Percentiles rank a stretch among this genome's conserved stretches.
Conservation (phyloP, 1,140 invertebrate genomes). For the Anadara kagoshimensis region DNA sequence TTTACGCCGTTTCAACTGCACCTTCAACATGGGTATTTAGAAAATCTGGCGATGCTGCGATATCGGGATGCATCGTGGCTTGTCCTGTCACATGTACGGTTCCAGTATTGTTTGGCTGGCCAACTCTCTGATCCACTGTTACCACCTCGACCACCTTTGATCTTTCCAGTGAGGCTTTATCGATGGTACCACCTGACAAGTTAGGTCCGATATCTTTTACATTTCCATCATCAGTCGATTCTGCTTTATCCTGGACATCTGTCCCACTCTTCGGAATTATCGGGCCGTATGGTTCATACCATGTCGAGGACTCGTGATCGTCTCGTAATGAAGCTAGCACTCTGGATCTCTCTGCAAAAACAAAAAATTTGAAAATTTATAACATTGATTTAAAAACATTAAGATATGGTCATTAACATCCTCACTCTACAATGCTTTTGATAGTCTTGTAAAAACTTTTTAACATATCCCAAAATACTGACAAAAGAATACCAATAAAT, state of each 20-base stretch:
- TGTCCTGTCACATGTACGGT: neutral
- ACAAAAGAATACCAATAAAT: too few species aligned
- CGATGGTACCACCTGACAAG: neutral
- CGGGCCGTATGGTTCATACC: conserved; percentile 49
- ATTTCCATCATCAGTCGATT: neutral
- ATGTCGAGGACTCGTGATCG: conserved; percentile 53
- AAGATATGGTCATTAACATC: too few species aligned
- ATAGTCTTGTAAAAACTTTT: too few species aligned
- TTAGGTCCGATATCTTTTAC: conserved; percentile 12
- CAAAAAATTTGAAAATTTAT: conserved; percentile 6
- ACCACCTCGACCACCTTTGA: conserved; percentile 30
- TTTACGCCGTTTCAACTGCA: conserved; percentile 18
- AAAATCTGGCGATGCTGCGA: conserved; percentile 25
- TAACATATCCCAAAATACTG: too few species aligned
- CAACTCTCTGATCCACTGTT: conserved; percentile 32
- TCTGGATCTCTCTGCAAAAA: conserved; percentile 65
- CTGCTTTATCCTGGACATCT: conserved; percentile 8
- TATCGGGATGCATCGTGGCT: conserved; percentile 32
- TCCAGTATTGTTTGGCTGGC: conserved; percentile 16
- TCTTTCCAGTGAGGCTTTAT: neutral
- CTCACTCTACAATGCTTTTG: too few species aligned
- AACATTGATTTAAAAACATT: neutral
- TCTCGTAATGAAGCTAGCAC: conserved; percentile 63
- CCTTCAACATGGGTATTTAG: conserved; percentile 1
- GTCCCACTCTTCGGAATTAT: conserved; percentile 10